Percentiles rank a stretch among this genome's conserved stretches.
These are phyloP conservation scores for Microplitis manilae DNA, from an alignment of 2,888 invertebrate species.

Conservation along the genomic window DNA sequence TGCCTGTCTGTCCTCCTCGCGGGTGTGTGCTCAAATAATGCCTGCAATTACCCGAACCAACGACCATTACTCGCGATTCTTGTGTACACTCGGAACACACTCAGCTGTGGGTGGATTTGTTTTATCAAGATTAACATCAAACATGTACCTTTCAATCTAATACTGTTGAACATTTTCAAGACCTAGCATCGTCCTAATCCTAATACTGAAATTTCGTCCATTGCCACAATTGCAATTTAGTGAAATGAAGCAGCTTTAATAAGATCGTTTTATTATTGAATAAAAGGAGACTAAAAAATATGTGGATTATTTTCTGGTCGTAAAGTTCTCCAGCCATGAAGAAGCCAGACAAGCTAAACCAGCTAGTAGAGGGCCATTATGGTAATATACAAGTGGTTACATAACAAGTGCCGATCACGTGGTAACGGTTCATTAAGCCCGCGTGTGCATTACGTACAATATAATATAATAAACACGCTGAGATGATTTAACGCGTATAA, in stretches of 20 bases:
- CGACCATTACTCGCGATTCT: conserved; percentile 37
- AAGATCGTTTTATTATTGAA: too few relatives aligned
- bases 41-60: conserved; percentile 40
- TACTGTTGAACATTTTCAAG: not conserved
- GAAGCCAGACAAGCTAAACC: not conserved
- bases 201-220: not conserved
- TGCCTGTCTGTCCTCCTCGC: conserved; percentile 16
- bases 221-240: too few relatives aligned
- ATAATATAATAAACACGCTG: not conserved
- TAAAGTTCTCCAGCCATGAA: not conserved
- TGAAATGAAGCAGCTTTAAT: too few relatives aligned
- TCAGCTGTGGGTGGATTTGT: conserved; percentile 41
- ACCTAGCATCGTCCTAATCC: not conserved
- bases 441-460: conserved; percentile 28
- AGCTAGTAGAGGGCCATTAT: conserved; percentile 49
- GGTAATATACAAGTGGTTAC: conserved; percentile 53
- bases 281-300: too few relatives aligned
- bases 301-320: not conserved
- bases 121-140: conserved; percentile 36
- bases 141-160: not conserved
- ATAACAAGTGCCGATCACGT: conserved; percentile 49
- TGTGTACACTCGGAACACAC: not conserved
- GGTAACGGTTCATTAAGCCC: conserved; percentile 58
- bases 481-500: conserved; percentile 11
- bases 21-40: conserved; percentile 38